Percentiles rank a stretch among this genome's conserved stretches.
Evolutionary conservation across 2,113 vertebrate species (phyloP).

Genomic region (Spea bombifrons): DNA sequence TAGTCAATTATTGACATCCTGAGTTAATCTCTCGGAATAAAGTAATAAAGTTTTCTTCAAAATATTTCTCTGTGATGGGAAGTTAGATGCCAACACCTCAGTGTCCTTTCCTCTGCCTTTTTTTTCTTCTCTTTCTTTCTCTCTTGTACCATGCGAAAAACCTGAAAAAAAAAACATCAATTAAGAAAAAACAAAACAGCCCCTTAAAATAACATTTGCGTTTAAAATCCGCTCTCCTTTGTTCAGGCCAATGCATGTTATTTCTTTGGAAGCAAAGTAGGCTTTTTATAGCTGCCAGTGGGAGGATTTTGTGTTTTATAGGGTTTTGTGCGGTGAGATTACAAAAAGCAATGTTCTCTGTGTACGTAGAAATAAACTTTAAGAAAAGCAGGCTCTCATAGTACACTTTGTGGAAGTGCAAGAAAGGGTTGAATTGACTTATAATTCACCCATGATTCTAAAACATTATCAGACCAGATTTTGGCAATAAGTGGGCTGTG

Average conservation of each 20-base stretch:
- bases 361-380: background rate
- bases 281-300: background rate
- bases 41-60: background rate
- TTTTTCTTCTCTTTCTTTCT: background rate
- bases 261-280: background rate
- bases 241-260: background rate
- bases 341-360: constrained; percentile 2
- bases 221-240: constrained; percentile 6
- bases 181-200: background rate
- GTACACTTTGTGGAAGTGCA: too few species aligned
- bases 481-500: too few species aligned
- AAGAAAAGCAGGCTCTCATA: background rate
- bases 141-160: background rate
- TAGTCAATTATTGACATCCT: background rate
- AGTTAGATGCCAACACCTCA: background rate
- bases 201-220: background rate
- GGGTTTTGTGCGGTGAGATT: background rate
- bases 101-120: background rate
- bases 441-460: too few species aligned
- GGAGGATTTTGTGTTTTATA: constrained; percentile 12
- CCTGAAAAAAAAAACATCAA: background rate
- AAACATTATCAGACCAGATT: too few species aligned
- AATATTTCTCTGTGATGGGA: background rate
- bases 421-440: too few species aligned
- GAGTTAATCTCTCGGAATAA: background rate